Conservation (phyloP, 2,888 invertebrate genomes). For the Acholoe squamosa region DNA sequence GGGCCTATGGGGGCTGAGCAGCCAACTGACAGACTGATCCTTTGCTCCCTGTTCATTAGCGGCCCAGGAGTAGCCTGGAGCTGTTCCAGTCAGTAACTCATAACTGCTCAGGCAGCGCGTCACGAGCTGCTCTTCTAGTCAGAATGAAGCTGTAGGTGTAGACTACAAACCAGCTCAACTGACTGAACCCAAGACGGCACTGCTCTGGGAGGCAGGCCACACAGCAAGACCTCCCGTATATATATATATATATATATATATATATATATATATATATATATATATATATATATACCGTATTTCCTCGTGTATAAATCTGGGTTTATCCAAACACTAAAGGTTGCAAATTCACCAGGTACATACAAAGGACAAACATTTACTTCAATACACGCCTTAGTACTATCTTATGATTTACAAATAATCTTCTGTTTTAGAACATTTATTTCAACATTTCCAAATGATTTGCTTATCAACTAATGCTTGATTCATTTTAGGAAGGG, state of each 20-base stretch:
- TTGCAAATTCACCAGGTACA: no score
- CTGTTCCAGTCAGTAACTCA: conserved; percentile 18
- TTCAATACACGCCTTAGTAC: no score
- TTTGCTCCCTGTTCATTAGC: conserved; percentile 13
- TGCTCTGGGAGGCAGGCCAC: not conserved
- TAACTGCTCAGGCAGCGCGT: conserved; percentile 6
- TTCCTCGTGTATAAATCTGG: no score
- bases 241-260: not conserved
- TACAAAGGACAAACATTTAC: no score
- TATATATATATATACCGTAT: no score
- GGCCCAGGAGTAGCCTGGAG: not conserved
- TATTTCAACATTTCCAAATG: no score
- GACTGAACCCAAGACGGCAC: not conserved
- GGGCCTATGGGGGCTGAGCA: not conserved
- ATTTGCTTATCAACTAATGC: no score
- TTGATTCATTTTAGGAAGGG: no score
- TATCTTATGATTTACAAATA: no score
- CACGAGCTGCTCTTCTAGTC: not conserved
- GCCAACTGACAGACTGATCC: not conserved
- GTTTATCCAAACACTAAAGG: no score
- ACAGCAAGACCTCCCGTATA: not conserved
- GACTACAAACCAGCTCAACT: not conserved
- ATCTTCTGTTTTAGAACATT: no score
- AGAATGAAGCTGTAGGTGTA: not conserved
- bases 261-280: not conserved